A percentile compares a stretch with the other conserved stretches of the same genome.
These are phyloP conservation scores for Bradynema listronoti DNA, from an alignment of 1,140 invertebrate genomes.

Conservation along the genomic window DNA sequence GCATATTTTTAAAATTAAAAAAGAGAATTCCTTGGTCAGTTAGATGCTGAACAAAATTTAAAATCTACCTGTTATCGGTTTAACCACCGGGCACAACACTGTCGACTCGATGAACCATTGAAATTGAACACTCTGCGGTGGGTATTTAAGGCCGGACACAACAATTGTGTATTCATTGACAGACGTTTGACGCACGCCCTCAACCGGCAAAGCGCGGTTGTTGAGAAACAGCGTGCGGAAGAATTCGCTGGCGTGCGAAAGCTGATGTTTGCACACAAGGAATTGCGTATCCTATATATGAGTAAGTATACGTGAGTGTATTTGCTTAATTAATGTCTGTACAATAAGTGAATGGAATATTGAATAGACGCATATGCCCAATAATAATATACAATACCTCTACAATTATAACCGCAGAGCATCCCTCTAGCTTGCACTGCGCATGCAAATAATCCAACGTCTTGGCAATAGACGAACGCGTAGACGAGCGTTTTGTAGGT, in stretches of 20 bases:
- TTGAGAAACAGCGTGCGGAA: constrained; percentile 54
- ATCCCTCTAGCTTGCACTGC: constrained; percentile 53
- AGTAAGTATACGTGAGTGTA: background rate
- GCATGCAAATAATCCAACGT: constrained; percentile 51
- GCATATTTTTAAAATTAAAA: too few relatives aligned
- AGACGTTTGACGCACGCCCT: constrained; percentile 29
- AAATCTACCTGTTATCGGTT: background rate
- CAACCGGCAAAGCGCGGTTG: constrained; percentile 40
- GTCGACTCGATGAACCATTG: constrained; percentile 53
- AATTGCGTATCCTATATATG: constrained; percentile 48
- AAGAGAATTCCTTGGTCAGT: too few relatives aligned
- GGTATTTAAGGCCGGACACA: constrained; percentile 48
- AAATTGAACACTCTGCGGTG: constrained; percentile 50
- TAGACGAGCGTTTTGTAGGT: constrained; percentile 22
- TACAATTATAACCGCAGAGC: constrained; percentile 51
- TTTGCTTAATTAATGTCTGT: constrained; percentile 1
- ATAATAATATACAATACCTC: constrained; percentile 35
- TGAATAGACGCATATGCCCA: background rate
- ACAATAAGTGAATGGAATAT: too few relatives aligned
- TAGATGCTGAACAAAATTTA: constrained; percentile 5
- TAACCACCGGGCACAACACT: constrained; percentile 49
- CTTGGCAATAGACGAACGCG: constrained; percentile 6
- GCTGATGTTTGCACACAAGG: constrained; percentile 55
- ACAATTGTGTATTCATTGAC: constrained; percentile 43
- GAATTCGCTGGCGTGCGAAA: constrained; percentile 54